Evolutionary conservation across 2,113 vertebrate genomes (phyloP).

Genomic region (Alectura lathami): DNA sequence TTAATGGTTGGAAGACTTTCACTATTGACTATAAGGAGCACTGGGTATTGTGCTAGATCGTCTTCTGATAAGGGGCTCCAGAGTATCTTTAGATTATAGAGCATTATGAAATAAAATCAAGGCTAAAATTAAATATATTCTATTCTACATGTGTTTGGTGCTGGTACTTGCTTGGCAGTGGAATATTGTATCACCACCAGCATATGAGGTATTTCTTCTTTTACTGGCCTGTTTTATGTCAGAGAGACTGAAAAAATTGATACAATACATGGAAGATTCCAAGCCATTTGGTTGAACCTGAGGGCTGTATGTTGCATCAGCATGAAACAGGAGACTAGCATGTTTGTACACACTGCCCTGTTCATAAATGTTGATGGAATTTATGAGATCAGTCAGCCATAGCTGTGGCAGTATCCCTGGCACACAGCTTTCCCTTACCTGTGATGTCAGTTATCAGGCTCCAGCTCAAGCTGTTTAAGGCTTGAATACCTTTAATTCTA

Average conservation of each 20-base stretch:
- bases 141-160: background rate
- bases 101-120: background rate
- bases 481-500: background rate
- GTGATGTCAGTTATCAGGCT: rapidly evolving
- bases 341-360: background rate
- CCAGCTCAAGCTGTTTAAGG: background rate
- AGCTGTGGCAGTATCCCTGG: background rate
- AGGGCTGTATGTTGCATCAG: background rate
- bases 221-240: background rate
- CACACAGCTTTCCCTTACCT: background rate
- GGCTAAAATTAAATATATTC: background rate
- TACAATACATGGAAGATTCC: background rate
- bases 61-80: background rate
- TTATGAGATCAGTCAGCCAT: rapidly evolving
- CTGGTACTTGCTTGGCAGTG: background rate
- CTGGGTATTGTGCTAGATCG: background rate
- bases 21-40: background rate
- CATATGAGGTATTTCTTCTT: background rate
- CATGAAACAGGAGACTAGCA: background rate
- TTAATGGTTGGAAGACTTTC: background rate
- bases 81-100: background rate
- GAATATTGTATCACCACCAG: background rate
- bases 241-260: background rate
- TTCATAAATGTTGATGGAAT: background rate
- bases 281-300: background rate